Evolutionary conservation across 64 coral and sea anemone genomes (phyloP), one percentile per base, ranked within the genome.

Genomic region (Platygyra sinensis): DNA sequence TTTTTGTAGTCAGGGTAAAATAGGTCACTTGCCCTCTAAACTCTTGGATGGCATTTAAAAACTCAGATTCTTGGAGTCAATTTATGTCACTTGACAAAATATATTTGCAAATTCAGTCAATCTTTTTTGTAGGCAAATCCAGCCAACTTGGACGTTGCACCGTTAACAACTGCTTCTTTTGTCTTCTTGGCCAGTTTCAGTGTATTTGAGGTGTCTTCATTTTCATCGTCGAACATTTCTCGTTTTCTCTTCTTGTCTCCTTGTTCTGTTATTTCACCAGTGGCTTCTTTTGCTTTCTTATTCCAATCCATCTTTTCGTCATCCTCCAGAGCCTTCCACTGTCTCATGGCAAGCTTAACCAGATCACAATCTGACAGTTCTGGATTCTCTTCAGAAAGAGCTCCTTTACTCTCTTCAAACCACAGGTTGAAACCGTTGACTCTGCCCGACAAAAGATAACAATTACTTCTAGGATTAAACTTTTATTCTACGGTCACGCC

Each of bases 341-440:
- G 60, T 31, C 90, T 86, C 77, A 97, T 89, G 14, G 95, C 87
- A 75, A 88, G 30, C 52, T 94, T 97, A 1, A 97, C 76, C 17
- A 97, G 38, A 22, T 97, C 91, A 7, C 25, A 67, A 46, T 88
- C 91, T 16, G 83, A 28, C 9, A 89, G 67, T 9, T 94, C 88
- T 32, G 92, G 65, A 32, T 94, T 90, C 55, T 93, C 91, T 67
- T 97, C 82, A 20, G 72, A 60, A 36, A 97, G 51, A 27, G 14
- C 8, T 16, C 38, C 16, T 74, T 91, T 89, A 74, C 87, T 97
- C 32, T 88, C 60, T n/a, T 90, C 83, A 76, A 93, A 77, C 95
- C 95, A 97, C 16, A 97, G 32, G 55, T 73, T 97, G 77, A 97
- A 97, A 63, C 95, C 95, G 88, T 88, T 93, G 79, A 89, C 79